Evolutionary conservation across 2,888 invertebrate genomes (phyloP), one percentile per base, ranked within the genome.

Genomic region (Tromatobia lineatoria): DNA sequence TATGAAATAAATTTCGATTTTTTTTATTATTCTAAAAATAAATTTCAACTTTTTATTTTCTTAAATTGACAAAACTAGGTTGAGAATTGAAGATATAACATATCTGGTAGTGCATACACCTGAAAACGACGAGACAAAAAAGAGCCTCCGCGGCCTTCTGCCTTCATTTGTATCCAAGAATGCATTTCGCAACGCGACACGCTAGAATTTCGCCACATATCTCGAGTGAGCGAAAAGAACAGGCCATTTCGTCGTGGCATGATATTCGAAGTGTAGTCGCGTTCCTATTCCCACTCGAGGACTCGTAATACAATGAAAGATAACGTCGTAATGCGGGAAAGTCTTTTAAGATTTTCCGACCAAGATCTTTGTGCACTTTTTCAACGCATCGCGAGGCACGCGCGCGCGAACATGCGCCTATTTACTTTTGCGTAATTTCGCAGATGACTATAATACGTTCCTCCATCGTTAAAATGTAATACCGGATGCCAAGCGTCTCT

Each of bases 361-460:
- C 70, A 71, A 82, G 81, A 82, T 80, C 61, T 80, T 77, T 45
- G 67, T 84, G 78, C 73, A 79, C 84, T 79, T 85, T 85, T 85
- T 85, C 84, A 85, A 85, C 84, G 84, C 82, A 75, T 85, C 84
- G 82, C 25, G 75, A 64, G 45, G 75, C 84, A 75, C 84, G 84
- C 82, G 80, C 66, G 76, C 76, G 20, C 79, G 59, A 59, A 20
- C 75, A 23, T 54, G 6, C 34, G 45, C 11, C 45, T 79, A 50
- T 79, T 82, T 82, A 70, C 59, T 57, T 84, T 85, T 85, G 78
- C 84, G 84, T 82, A 85, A 85, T 75, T 79, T 66, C 54, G 20
- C 7, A 25, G 34, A 52, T 15, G 7, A 73, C 29, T 42, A 52
- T 42, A 20, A 38, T 47, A 18, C 38, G 66, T 54, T 67, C 45